Base-by-base conservation (phyloP, 2,797 vertebrate species). In the Propithecus deckenii region DNA sequence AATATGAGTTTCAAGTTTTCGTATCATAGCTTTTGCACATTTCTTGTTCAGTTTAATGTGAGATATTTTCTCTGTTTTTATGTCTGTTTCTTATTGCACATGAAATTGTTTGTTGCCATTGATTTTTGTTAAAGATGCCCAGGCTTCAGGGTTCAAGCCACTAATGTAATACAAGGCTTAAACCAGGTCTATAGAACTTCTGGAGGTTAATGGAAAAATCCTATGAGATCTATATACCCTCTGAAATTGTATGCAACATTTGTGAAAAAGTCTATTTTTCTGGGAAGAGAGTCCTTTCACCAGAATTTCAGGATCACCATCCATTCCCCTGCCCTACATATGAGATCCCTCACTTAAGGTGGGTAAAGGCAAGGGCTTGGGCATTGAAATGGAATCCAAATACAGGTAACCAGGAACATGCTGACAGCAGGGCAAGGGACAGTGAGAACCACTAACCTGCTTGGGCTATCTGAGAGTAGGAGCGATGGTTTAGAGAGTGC, bases 81-180 rank as follows among this genome's bases (percentile, higher is more conserved):
- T 38, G 14, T 89, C 74, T 85, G 22, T 65, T 86, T 83, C 65
- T 94, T 67, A 74, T 18, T 57, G 32, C 17, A 55, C 35, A 48
- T 28, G 32, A 55, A 74, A 89, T 50, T 91, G 32, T 69, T 79
- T 43, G 0, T 63, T 89, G 43, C 35, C 35, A 72, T 1, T 93
- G 63, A 91, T 23, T 91, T 94, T 50, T 89, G 35, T 69, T 74
- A 72, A 75, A 78, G 41, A n/a, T 50, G 32, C 67, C 8, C 71
- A 88, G 63, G 46, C 23, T 55, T 69, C 43, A 83, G 18, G 17
- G 20, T 71, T 71, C 67, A 86, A 92, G 30, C 41, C 25, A 87
- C 43, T 63, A 92, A 25, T 57, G 90, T 90, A 89, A 84, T 43
- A 71, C 23, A 72, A 83, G 28, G 87, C 55, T 94, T 81, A 84